phyloP scores from a whole-genome alignment of 1,140 invertebrate species.

The Phymastichus coffea region DNA sequence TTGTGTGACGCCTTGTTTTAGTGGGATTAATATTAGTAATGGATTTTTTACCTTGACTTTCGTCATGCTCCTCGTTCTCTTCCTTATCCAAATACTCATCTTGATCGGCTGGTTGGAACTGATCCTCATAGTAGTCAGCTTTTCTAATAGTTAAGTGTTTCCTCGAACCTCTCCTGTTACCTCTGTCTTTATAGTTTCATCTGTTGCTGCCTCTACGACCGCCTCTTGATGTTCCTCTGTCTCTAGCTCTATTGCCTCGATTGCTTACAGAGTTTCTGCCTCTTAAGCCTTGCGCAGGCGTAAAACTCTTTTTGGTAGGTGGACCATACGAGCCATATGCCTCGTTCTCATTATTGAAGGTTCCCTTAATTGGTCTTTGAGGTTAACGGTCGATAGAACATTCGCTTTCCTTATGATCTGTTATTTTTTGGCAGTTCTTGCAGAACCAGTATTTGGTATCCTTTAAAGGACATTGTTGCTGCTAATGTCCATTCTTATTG shows the following conservation, averaged over 20 bases:
- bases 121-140: conserved; percentile 26
- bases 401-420: conserved; percentile 26
- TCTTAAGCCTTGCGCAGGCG: neutral
- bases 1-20: neutral
- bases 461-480: conserved; percentile 21
- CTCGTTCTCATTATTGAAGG: neutral
- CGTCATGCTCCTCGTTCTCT: neutral
- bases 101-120: too few relatives aligned
- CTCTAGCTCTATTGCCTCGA: conserved; percentile 13
- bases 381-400: neutral
- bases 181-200: conserved; percentile 1
- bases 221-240: too few relatives aligned
- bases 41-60: too few relatives aligned
- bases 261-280: conserved; percentile 10
- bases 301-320: conserved; percentile 12
- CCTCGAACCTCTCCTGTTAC: conserved; percentile 1
- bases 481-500: conserved; percentile 26
- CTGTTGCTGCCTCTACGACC: neutral
- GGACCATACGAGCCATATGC: conserved; percentile 16
- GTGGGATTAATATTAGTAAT: neutral
- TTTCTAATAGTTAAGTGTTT: conserved; percentile 16
- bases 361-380: conserved; percentile 24
- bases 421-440: conserved; percentile 23
- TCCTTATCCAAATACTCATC: too few relatives aligned
- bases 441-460: conserved; percentile 27